Evolutionary conservation across 1,140 invertebrate genomes (phyloP), one percentile per base, ranked within the genome.

Genomic region (Zaprionus lachaisei): DNA sequence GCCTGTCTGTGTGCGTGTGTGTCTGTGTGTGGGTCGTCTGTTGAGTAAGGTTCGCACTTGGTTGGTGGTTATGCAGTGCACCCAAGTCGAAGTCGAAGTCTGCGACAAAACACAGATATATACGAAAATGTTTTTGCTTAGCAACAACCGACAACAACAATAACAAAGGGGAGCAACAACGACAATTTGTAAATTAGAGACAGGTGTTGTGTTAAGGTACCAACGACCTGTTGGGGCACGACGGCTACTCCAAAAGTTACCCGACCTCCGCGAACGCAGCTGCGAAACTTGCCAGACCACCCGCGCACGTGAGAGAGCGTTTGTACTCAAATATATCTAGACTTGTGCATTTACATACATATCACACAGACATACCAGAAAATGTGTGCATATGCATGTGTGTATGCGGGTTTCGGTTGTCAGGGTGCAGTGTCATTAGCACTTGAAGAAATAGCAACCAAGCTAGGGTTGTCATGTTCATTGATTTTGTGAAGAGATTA

Each of bases 341-440:
- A 63, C 56, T 37, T 44, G 51, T 65, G 56, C 26, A 57, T 72
- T 41, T 49, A 22, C 28, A 49, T 38, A 67, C 28, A 4, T 31
- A 31, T 31, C 7, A 28, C 24, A 24, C 4, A 22, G 17, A 51
- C 47, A 51, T 11, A 34, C 9, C 47, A 4, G 41, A 9, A 47
- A 6, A 47, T 47, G 17, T 47, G 41, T 15, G 9, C 31, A 24
- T 47, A 28, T 28, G 31, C 17, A 24, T 64, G 15, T 71, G 34
- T 68, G n/a, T 58, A 14, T 11, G 15, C 34, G 31, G 58, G 56
- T 57, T 20, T 26, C 15, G 14, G 24, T 28, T 55, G 80, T 49
- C 49, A 54, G 68, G 57, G 66, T 65, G 57, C 83, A 85, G 81
- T 71, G 65, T 77, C 68, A 86, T 82, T 82, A 86, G 73, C 84